Evolutionary conservation across 2,797 vertebrate genomes (phyloP).

Genomic region (Sebastes iracundus): DNA sequence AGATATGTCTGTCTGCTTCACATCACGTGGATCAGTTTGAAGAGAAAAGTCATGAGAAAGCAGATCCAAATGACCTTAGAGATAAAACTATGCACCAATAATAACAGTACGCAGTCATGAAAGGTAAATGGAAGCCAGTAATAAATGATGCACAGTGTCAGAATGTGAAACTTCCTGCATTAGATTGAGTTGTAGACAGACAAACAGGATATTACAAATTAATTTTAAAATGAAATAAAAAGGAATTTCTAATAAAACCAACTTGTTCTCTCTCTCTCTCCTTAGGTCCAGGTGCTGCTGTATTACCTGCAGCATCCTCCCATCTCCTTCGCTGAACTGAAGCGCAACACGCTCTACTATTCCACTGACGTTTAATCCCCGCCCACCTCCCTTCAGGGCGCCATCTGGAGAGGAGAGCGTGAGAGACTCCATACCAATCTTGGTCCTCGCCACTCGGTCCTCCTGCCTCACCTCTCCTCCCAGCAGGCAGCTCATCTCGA

Average conservation of each 20-base stretch:
- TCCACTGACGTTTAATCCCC: constrained; percentile 94
- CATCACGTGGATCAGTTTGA: neutral
- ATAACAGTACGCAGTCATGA: neutral
- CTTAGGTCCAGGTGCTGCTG: constrained; percentile 97
- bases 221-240: neutral
- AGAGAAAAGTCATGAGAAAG: neutral
- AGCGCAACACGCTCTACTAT: constrained; percentile 96
- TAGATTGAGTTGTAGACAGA: neutral
- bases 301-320: constrained; percentile 98
- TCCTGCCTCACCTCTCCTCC: constrained; percentile 51
- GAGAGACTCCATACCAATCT: constrained; percentile 47
- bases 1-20: neutral
- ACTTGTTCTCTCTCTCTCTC: neutral
- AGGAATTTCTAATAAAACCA: neutral
- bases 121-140: neutral
- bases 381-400: constrained; percentile 33
- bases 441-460: constrained; percentile 33
- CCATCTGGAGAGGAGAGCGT: constrained; percentile 43
- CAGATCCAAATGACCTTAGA: neutral
- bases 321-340: constrained; percentile 94
- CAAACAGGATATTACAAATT: neutral
- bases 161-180: neutral
- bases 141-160: neutral
- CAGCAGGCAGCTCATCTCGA: constrained; percentile 65
- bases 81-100: neutral